These are phyloP conservation scores for Nixonia krombeini DNA, from an alignment of 1,140 invertebrate species.

Conservation along the genomic window DNA sequence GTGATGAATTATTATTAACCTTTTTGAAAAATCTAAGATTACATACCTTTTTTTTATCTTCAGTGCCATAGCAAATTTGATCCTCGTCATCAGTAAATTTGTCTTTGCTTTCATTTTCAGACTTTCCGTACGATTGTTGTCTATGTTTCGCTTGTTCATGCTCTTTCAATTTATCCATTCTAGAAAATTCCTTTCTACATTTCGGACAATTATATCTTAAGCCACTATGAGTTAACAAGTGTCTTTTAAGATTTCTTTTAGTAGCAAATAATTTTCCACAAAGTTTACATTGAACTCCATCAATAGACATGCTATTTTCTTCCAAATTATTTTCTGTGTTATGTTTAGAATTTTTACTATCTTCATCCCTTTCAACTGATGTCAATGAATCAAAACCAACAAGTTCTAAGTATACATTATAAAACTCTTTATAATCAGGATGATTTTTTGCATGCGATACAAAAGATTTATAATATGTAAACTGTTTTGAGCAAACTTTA, in stretches of 20 bases:
- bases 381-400: too few species aligned
- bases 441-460: conserved; percentile 57
- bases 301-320: conserved; percentile 46
- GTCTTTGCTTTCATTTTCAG: neutral
- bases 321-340: conserved; percentile 30
- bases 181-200: conserved; percentile 62
- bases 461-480: conserved; percentile 61
- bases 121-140: conserved; percentile 46
- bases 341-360: neutral
- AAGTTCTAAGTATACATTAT: neutral
- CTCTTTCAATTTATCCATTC: conserved; percentile 61
- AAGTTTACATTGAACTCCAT: conserved; percentile 59
- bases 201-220: conserved; percentile 57
- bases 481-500: conserved; percentile 60
- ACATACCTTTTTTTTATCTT: conserved; percentile 53
- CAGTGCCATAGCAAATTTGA: conserved; percentile 18
- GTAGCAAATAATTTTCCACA: conserved; percentile 64
- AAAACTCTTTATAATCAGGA: conserved; percentile 47
- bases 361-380: neutral
- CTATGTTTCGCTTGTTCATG: conserved; percentile 64
- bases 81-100: conserved; percentile 24
- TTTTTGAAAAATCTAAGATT: too few species aligned
- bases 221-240: conserved; percentile 61
- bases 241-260: conserved; percentile 61
- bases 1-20: too few species aligned